Percentiles rank a stretch among this genome's conserved stretches.
Conservation (phyloP, 2,797 vertebrate species). For the Glossophaga mutica region DNA sequence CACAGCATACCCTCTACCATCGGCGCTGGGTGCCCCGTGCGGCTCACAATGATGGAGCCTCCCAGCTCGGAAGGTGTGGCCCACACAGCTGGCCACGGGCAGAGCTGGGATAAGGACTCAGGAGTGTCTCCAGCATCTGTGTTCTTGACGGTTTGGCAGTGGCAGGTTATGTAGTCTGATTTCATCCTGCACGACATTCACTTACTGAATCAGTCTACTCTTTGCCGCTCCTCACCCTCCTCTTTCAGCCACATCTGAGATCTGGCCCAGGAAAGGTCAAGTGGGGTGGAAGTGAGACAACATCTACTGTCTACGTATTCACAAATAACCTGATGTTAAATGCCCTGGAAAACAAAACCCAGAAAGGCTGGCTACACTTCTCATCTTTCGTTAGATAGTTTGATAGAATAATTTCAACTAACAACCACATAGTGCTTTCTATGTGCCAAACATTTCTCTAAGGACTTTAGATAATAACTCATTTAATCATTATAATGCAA, state of each 20-base stretch:
- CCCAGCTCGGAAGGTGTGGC: accelerated
- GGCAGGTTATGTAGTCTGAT: not conserved
- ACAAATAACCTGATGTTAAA: not conserved
- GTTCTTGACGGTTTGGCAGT: not conserved
- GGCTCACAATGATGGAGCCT: accelerated
- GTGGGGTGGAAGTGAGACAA: not conserved
- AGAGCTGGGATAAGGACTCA: not conserved
- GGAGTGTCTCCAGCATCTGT: not conserved
- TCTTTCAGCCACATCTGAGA: not conserved
- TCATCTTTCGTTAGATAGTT: not conserved
- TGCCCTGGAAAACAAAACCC: not conserved
- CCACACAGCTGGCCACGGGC: not conserved
- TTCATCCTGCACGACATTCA: not conserved
- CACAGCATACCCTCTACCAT: accelerated
- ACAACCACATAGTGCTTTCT: not conserved
- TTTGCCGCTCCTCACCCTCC: not conserved
- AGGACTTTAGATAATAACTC: not conserved
- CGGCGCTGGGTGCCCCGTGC: not conserved
- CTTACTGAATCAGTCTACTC: not conserved
- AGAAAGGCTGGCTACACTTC: not conserved
- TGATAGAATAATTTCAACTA: not conserved
- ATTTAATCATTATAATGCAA: not conserved
- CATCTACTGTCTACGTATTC: not conserved
- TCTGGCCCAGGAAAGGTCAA: slow-evolving; percentile 12
- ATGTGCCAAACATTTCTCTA: not conserved